Base-by-base conservation (phyloP, 2,888 invertebrate species). In the Ectemnius lituratus region DNA sequence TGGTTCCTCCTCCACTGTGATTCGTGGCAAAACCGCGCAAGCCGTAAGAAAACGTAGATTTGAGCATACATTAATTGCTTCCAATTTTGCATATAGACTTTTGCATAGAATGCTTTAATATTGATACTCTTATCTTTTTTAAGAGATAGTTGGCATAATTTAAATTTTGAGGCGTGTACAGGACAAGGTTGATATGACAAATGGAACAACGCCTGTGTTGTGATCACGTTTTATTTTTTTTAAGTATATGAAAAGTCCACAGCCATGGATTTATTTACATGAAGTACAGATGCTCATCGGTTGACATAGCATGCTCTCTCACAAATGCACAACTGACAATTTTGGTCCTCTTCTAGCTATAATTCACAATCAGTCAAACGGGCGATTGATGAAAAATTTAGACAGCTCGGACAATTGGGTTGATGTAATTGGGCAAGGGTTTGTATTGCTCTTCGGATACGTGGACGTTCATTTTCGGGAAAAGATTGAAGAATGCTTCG, bases 1-100 rank as follows among this genome's bases (percentile, higher is more conserved):
- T 97, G 73, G 97, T 97, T 11, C n/a, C n/a, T 96, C 96, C 1
- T 94, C 96, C 1, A 96, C 95, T 73, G 92, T 96, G 6, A 74
- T 80, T 2, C 85, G 87, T 46, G 84, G 66, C 75, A 87, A 84
- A 67, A 61, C 27, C 13, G 20, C 69, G 52, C 69, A 75, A 46
- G 58, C 23, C 49, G 8, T 28, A 58, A 73, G 8, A 76, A 72
- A 27, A 11, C 16, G 16, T 37, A 23, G 13, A 72, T 62, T 64
- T 37, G 71, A 75, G 57, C 5, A 37, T 37, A 37, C 1, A 37
- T 37, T 2, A 37, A 37, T 37, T 37, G 28, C 28, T 3, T 37
- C 28, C 28, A 49, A 0, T 49, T 49, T 49, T 49, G 49, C 49
- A 49, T 4, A 11, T 37, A 37, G 28, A 37, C 28, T n/a, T n/a